phyloP scores from a whole-genome alignment of 92 coral and sea anemone genomes.

The Pocillopora grandis region DNA sequence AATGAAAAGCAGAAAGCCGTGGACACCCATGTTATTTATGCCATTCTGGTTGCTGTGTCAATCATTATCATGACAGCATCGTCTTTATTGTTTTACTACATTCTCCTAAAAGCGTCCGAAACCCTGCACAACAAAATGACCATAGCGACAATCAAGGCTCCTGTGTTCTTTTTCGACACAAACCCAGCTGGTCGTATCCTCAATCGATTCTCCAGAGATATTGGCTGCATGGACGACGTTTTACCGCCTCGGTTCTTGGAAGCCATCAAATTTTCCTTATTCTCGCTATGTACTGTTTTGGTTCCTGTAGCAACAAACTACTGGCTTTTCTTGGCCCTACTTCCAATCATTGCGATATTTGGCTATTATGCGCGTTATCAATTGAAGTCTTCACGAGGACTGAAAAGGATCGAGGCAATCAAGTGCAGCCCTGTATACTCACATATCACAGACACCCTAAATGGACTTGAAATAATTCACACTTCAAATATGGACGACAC shows the following conservation, averaged over 20 bases:
- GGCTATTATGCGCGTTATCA: neutral
- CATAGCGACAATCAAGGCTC: neutral
- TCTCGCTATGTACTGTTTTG: neutral
- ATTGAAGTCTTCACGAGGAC: neutral
- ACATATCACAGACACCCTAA: neutral
- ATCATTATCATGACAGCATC: slow-evolving; percentile 8
- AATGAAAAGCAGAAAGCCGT: slow-evolving; percentile 4
- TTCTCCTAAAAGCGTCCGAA: slow-evolving; percentile 1
- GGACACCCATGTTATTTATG: neutral
- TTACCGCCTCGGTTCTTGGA: neutral
- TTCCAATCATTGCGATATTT: neutral
- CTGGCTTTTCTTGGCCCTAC: slow-evolving; percentile 6
- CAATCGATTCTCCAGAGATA: slow-evolving; percentile 23
- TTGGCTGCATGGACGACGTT: slow-evolving; percentile 18
- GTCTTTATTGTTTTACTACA: neutral
- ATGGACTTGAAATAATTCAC: slow-evolving; percentile 8
- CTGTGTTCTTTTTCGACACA: slow-evolving; percentile 9
- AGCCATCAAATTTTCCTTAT: neutral
- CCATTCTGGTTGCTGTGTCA: slow-evolving; percentile 3
- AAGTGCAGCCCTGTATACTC: slow-evolving; percentile 22
- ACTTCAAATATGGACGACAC: neutral
- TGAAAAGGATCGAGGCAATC: slow-evolving; percentile 6
- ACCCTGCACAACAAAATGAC: slow-evolving; percentile 21
- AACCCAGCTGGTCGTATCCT: slow-evolving; percentile 9
- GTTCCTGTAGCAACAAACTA: slow-evolving; percentile 12